A percentile compares a stretch with the other conserved stretches of the same genome.
These are phyloP conservation scores for Triops longicaudatus DNA, from an alignment of 1,140 invertebrate species.

Conservation along the genomic window DNA sequence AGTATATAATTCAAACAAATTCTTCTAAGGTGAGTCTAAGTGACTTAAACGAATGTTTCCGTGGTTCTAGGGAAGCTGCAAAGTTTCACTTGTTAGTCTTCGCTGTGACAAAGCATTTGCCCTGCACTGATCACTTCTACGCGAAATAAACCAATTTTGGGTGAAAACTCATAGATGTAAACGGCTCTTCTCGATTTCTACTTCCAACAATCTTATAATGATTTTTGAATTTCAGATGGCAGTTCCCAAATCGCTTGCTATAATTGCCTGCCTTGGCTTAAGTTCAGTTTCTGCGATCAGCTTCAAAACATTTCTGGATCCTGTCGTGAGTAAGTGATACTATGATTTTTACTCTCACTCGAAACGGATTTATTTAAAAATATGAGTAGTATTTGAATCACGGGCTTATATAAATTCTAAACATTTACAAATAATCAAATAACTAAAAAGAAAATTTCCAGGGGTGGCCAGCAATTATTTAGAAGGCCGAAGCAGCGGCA, in stretches of 20 bases:
- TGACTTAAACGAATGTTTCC: not conserved
- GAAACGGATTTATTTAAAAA: no score
- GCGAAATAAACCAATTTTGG: no score
- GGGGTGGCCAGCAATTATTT: not conserved
- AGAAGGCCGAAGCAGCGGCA: not conserved
- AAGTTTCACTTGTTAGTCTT: not conserved
- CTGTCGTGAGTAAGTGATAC: not conserved
- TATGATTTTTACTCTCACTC: not conserved
- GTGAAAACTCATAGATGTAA: no score
- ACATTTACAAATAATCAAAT: not conserved
- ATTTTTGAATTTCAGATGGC: not conserved
- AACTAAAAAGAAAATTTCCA: not conserved
- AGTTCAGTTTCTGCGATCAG: slow-evolving; percentile 5
- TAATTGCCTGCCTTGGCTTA: not conserved
- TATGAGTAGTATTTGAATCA: no score
- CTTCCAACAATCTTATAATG: not conserved
- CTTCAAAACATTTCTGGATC: not conserved
- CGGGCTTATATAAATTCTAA: not conserved
- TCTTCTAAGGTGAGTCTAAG: not conserved
- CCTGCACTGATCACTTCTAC: no score
- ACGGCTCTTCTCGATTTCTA: no score
- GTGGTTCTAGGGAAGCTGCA: not conserved
- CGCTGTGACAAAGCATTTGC: not conserved
- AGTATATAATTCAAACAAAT: not conserved
- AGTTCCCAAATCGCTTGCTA: not conserved